Percentiles rank a stretch among this genome's conserved stretches.
Evolutionary conservation across 1,140 invertebrate species (phyloP).

Genomic region (Galleria mellonella): DNA sequence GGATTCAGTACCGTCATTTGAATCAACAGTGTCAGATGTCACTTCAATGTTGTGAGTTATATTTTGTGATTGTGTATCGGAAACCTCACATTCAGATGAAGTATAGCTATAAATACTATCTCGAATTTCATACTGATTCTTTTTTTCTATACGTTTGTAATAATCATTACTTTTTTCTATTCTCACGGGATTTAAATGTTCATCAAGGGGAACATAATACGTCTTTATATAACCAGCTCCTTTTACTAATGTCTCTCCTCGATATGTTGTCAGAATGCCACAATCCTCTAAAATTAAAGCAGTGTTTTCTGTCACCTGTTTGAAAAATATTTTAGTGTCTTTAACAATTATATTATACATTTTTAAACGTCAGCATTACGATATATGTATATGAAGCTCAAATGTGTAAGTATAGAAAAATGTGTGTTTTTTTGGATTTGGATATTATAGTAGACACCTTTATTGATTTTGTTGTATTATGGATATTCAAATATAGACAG

Average conservation of each 20-base stretch:
- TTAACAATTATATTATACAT: no score
- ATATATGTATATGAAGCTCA: no score
- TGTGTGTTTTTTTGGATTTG: no score
- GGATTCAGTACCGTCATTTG: no score
- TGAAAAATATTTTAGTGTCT: constrained; percentile 7
- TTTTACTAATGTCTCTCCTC: constrained; percentile 84
- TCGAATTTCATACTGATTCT: neutral
- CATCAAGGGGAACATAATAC: constrained; percentile 82
- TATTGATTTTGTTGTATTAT: no score
- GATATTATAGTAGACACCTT: no score
- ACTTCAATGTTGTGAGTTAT: neutral
- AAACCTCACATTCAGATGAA: constrained; percentile 26
- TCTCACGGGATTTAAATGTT: constrained; percentile 74
- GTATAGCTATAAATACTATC: constrained; percentile 7
- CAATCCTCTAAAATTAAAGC: constrained; percentile 80
- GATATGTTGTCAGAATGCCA: constrained; percentile 80
- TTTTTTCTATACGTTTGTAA: constrained; percentile 1
- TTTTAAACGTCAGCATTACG: no score
- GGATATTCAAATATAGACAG: no score
- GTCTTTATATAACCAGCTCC: constrained; percentile 84
- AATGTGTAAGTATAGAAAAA: no score
- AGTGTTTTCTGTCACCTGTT: constrained; percentile 82
- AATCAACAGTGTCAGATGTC: no score
- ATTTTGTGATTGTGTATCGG: constrained; percentile 19
- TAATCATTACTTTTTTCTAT: constrained; percentile 32